Evolutionary conservation across 2,113 vertebrate species (phyloP).

Genomic region (Willisornis vidua): DNA sequence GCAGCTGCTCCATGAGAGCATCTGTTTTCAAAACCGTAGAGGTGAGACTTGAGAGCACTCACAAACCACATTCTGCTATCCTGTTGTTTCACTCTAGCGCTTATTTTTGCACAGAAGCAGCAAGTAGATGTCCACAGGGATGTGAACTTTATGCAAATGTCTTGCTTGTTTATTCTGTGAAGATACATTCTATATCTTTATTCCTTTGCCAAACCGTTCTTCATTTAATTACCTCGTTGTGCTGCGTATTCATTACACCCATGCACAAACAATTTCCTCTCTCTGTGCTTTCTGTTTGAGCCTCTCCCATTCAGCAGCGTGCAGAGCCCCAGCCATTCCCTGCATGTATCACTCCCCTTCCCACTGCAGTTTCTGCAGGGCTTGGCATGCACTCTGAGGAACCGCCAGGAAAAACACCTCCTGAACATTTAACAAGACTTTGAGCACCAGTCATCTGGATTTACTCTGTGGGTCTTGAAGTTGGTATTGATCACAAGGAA

Average conservation of each 20-base stretch:
- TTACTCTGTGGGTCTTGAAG: background rate
- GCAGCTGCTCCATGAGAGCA: background rate
- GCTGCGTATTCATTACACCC: background rate
- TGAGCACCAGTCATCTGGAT: background rate
- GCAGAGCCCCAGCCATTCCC: background rate
- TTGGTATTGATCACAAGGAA: conserved; percentile 14
- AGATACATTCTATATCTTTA: background rate
- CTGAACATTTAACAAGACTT: background rate
- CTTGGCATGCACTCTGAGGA: background rate
- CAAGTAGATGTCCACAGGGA: background rate
- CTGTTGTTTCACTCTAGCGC: background rate
- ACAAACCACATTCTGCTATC: background rate
- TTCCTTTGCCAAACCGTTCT: background rate
- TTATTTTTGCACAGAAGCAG: background rate
- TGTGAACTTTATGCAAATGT: background rate
- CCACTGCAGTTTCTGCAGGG: background rate
- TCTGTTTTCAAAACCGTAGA: background rate
- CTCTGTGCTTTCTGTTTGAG: background rate
- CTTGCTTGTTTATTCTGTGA: background rate
- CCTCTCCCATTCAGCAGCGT: fast-evolving
- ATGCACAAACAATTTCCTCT: background rate
- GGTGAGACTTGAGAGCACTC: background rate
- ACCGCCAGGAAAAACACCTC: background rate
- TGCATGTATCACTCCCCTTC: background rate
- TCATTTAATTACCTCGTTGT: background rate